Conservation (phyloP, 2,113 vertebrate genomes). For the Notechis scutatus region DNA sequence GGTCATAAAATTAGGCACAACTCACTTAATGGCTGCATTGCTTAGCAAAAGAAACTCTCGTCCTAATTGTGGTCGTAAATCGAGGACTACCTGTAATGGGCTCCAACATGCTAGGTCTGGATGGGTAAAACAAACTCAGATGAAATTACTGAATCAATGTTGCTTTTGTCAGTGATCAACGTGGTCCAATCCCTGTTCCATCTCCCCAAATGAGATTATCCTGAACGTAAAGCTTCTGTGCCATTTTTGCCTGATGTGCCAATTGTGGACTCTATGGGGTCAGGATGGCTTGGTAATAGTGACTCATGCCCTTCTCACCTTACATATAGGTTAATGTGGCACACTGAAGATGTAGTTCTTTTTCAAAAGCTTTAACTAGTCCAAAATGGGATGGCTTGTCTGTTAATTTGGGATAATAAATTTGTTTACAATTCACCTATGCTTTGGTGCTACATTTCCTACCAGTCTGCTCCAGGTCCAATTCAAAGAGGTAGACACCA, state of each 20-base stretch:
- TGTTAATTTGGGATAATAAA: not conserved
- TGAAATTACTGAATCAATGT: not conserved
- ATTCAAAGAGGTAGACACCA: not conserved
- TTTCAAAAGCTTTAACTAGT: not conserved
- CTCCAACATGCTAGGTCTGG: not conserved
- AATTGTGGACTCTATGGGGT: not conserved
- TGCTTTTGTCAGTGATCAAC: not conserved
- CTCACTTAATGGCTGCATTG: no score
- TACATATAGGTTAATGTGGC: not conserved
- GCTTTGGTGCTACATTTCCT: not conserved
- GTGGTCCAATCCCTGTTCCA: not conserved
- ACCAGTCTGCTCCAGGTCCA: not conserved
- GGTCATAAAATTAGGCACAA: no score
- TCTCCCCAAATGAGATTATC: not conserved
- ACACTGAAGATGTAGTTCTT: not conserved
- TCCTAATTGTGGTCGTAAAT: no score
- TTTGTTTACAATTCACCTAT: not conserved
- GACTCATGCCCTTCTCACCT: not conserved
- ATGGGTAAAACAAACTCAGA: not conserved
- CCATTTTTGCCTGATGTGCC: not conserved
- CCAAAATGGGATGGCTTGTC: not conserved
- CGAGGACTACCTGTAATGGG: not conserved
- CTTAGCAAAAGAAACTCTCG: no score
- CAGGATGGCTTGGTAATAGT: not conserved
- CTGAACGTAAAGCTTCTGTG: not conserved